Conservation (phyloP, 1,140 invertebrate genomes). For the Lineus longissimus region DNA sequence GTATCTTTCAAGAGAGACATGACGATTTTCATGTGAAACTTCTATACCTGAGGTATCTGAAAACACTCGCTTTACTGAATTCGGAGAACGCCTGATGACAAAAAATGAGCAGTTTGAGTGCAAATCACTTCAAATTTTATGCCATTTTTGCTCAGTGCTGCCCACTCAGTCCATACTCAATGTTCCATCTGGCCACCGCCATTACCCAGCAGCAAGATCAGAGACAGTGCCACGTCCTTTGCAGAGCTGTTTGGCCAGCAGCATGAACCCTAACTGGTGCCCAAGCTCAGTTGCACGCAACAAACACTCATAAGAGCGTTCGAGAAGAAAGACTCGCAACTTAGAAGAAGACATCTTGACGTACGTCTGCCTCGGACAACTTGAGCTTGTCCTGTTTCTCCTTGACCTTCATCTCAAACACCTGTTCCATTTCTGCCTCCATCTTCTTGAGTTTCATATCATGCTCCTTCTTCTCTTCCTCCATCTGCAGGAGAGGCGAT, state of each 20-base stretch:
- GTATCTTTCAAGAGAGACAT: neutral
- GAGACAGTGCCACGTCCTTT: no score
- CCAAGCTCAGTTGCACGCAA: no score
- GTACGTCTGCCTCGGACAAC: conserved; percentile 65
- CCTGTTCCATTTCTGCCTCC: conserved; percentile 67
- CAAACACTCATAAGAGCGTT: no score
- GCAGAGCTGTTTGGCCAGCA: no score
- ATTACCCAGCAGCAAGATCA: no score
- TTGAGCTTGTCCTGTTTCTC: conserved; percentile 53
- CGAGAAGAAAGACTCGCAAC: neutral
- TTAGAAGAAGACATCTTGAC: conserved; percentile 24
- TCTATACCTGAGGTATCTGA: neutral
- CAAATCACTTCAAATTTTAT: no score
- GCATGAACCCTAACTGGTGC: no score
- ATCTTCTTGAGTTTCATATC: conserved; percentile 76
- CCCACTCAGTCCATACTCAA: no score
- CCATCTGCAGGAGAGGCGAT: conserved; percentile 96
- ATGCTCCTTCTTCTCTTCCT: conserved; percentile 94
- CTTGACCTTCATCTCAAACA: conserved; percentile 81
- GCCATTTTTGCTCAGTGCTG: no score
- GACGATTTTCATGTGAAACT: neutral
- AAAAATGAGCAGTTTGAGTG: neutral
- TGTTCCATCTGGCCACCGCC: no score
- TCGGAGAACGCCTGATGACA: neutral
- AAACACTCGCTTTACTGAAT: neutral